Evolutionary conservation across 2,888 invertebrate species (phyloP), one percentile per base, ranked within the genome.

Genomic region (Lacanobia wlatinum): DNA sequence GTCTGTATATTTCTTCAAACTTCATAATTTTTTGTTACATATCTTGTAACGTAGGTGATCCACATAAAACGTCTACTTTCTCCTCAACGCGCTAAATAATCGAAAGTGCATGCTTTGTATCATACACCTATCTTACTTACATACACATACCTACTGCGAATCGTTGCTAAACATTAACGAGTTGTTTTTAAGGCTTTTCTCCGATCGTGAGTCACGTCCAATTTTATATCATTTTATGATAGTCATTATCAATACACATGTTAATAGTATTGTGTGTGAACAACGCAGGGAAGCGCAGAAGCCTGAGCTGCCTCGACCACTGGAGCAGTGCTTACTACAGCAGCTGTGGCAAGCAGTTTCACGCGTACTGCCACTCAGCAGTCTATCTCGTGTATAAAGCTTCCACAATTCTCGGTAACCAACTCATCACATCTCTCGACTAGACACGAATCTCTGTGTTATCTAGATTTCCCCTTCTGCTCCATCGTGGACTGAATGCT

Each of bases 201-300:
- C 53, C 21, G 58, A 43, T 63, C 63, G 61, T 79, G 79, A 80
- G 71, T 79, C 79, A 80, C 59, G 67, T 71, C 28, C 80, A 68
- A 53, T 80, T 65, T 70, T 76, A 76, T 64, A 60, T 65, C 61
- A 67, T 71, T 71, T 76, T 68, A 76, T 80, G 58, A 68, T 55
- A 67, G 67, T 79, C 53, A 70, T 76, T 79, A 61, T 80, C 67
- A 76, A 38, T 65, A 62, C 28, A 64, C 10, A 61, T 70, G 60
- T 53, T 79, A 34, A 38, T 65, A 43, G 34, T 73, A 53, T 50
- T 65, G 53, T 58, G 5, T 55, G n/a, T 28, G 23, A 40, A 60
- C 18, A 43, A 5, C 8, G 28, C 9, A 73, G 16, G 5, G 16
- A 48, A 65, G 8, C 23, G 18, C 52, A 73, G 68, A 68, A 76